phyloP scores from a whole-genome alignment of 2,113 vertebrate genomes.

The Saiga tatarica region DNA sequence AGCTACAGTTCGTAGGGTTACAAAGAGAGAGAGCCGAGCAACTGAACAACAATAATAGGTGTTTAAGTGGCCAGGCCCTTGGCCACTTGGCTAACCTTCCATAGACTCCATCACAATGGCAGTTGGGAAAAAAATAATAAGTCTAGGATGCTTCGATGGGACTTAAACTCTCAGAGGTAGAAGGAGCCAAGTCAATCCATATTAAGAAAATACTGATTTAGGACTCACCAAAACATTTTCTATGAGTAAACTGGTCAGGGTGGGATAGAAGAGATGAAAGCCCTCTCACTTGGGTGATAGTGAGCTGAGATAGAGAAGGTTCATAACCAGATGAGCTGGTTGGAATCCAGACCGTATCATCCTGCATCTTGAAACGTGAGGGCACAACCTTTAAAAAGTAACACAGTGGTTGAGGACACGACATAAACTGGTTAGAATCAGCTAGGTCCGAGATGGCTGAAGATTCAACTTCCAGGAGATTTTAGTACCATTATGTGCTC shows the following conservation, averaged over 20 bases:
- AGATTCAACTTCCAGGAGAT: background rate
- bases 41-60: background rate
- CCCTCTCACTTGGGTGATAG: background rate
- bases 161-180: background rate
- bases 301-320: accelerated
- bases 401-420: background rate
- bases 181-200: background rate
- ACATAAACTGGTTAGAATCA: background rate
- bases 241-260: background rate
- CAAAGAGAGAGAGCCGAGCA: background rate
- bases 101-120: background rate
- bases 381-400: background rate
- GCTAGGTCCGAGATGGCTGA: background rate
- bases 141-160: background rate
- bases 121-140: background rate
- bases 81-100: background rate
- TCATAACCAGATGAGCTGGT: background rate
- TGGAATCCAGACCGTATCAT: background rate
- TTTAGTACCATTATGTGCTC: background rate
- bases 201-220: background rate
- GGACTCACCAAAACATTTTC: background rate
- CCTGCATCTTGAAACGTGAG: background rate
- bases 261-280: background rate
- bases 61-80: background rate
- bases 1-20: accelerated